These are phyloP conservation scores for Notoglanidium macrostoma DNA, from an alignment of 2,797 vertebrate species.

Conservation along the genomic window DNA sequence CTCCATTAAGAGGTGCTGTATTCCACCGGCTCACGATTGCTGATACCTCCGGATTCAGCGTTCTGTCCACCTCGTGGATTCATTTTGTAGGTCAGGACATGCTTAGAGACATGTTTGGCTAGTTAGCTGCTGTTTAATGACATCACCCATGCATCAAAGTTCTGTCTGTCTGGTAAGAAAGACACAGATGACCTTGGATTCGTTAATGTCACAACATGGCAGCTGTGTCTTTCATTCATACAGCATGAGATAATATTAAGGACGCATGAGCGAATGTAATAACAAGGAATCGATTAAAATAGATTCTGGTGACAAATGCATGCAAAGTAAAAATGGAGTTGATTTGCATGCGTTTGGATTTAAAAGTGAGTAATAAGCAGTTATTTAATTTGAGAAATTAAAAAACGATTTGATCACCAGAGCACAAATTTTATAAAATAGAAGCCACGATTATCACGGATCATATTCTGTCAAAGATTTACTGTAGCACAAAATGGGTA, in stretches of 20 bases:
- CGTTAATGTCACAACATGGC: not conserved
- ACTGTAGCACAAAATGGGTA: not conserved
- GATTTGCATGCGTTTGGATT: not conserved
- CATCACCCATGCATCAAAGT: not conserved
- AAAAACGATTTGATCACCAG: not conserved
- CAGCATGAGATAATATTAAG: not conserved
- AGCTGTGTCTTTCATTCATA: not conserved
- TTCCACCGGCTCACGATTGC: slow-evolving; percentile 30
- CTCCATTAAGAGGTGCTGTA: slow-evolving; percentile 57
- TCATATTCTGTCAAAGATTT: not conserved
- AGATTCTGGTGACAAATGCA: not conserved
- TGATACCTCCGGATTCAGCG: not conserved
- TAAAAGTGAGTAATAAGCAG: not conserved
- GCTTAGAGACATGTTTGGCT: not conserved
- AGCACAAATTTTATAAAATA: not conserved
- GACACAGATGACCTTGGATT: not conserved
- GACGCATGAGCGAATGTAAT: not conserved
- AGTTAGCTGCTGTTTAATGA: slow-evolving; percentile 10
- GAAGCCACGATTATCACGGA: not conserved
- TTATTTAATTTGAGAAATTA: not conserved
- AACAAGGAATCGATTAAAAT: slow-evolving; percentile 4
- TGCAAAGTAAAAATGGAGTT: not conserved
- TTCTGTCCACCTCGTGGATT: not conserved
- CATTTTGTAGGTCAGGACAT: slow-evolving; percentile 21
- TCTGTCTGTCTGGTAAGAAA: not conserved